These are phyloP conservation scores for Aurelia sp. DNA, from an alignment of 30 jellyfish, hydroid and myxozoan species.

Conservation along the genomic window DNA sequence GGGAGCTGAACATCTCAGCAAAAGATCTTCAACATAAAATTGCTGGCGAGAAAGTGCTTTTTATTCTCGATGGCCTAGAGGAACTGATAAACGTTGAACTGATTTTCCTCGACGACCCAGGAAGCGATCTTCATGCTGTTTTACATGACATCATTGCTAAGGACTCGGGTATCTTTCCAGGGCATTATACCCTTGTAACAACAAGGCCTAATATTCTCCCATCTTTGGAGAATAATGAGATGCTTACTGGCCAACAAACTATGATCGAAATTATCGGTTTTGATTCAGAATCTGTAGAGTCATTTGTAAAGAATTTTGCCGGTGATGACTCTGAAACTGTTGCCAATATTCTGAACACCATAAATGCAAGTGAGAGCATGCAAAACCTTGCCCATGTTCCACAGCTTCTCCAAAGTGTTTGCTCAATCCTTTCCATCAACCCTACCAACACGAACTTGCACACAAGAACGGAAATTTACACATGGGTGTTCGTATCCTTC, in stretches of 20 bases:
- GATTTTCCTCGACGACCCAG: background rate
- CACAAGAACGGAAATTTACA: constrained; percentile 1
- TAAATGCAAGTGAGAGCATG: background rate
- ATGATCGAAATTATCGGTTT: constrained; percentile 1
- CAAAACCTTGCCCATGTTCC: background rate
- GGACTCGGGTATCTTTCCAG: background rate
- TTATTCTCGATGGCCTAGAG: constrained; percentile 3
- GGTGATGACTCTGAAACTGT: background rate
- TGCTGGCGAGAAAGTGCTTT: background rate
- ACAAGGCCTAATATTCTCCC: constrained; percentile 1
- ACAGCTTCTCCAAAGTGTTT: constrained; percentile 1
- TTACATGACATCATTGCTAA: background rate
- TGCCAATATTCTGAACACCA: background rate
- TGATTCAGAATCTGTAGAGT: background rate
- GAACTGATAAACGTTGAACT: background rate
- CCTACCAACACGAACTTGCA: background rate
- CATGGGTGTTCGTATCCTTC: constrained; percentile 3
- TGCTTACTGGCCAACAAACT: background rate
- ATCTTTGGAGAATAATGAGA: background rate
- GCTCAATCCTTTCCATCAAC: background rate
- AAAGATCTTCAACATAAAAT: background rate
- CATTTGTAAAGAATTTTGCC: background rate
- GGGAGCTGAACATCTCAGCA: background rate
- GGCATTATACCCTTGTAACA: constrained; percentile 2
- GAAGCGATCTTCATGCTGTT: background rate